Evolutionary conservation across 2,113 vertebrate genomes (phyloP).

Genomic region (Menura novaehollandiae): DNA sequence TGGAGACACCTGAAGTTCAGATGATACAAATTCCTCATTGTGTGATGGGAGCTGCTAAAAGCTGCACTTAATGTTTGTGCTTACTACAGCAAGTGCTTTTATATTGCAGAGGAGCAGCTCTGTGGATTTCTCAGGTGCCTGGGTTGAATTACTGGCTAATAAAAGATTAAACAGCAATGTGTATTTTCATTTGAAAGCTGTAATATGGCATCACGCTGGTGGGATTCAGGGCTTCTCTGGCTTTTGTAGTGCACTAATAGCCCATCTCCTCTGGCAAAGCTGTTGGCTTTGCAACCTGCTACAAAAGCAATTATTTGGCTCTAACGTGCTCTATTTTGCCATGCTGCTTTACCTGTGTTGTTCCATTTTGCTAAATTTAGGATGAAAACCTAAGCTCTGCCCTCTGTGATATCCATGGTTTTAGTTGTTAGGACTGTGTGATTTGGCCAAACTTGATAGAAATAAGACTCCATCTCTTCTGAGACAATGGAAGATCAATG

Average conservation of each 20-base stretch:
- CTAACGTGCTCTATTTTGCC: neutral
- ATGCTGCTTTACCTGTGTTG: neutral
- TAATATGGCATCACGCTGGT: neutral
- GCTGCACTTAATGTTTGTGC: neutral
- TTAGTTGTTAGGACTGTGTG: neutral
- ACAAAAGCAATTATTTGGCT: neutral
- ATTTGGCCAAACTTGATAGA: neutral
- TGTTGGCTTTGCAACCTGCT: neutral
- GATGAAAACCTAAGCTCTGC: neutral
- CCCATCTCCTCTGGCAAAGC: neutral
- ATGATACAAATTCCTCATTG: neutral
- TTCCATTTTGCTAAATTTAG: neutral
- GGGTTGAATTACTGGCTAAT: conserved; percentile 6
- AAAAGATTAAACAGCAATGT: conserved; percentile 22
- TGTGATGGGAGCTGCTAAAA: neutral
- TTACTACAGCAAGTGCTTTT: neutral
- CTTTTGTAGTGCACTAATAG: neutral
- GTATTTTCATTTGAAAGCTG: neutral
- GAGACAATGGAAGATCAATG: neutral
- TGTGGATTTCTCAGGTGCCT: conserved; percentile 13
- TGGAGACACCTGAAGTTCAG: neutral
- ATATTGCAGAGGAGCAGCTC: neutral
- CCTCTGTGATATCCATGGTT: neutral
- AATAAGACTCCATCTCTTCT: neutral
- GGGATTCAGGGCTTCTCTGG: neutral